A percentile compares a stretch with the other conserved stretches of the same genome.
These are phyloP conservation scores for Myotis brandtii DNA, from an alignment of 2,113 vertebrate genomes.

Conservation along the genomic window DNA sequence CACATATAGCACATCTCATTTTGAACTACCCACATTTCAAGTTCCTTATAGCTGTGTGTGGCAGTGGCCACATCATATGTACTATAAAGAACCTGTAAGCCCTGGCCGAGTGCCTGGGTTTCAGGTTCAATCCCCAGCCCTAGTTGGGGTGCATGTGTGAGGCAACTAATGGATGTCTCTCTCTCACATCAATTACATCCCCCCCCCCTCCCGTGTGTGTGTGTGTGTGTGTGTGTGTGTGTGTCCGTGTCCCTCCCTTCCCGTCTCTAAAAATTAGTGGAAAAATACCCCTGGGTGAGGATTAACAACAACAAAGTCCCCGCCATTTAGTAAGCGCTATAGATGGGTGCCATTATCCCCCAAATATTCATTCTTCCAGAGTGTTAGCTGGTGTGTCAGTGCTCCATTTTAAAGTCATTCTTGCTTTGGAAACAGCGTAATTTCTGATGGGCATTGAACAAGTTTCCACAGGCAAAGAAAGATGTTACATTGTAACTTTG, in stretches of 20 bases:
- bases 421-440: conserved; percentile 19
- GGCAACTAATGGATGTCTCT: not conserved
- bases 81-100: not conserved
- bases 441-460: not conserved
- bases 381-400: not conserved
- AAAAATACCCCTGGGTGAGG: too few relatives aligned
- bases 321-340: not conserved
- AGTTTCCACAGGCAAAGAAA: conserved; percentile 29
- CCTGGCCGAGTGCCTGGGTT: too few relatives aligned
- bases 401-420: not conserved
- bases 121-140: too few relatives aligned
- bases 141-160: not conserved
- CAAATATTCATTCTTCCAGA: not conserved
- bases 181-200: not conserved
- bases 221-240: too few relatives aligned
- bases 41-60: not conserved
- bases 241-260: not conserved
- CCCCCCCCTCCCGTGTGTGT: too few relatives aligned
- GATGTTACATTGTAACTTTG: not conserved
- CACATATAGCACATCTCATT: not conserved
- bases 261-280: not conserved
- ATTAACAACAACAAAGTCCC: not conserved
- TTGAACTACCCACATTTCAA: not conserved
- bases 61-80: not conserved
- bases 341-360: not conserved